Conservation (phyloP, 2,888 invertebrate species). For the Synanthedon formicaeformis region DNA sequence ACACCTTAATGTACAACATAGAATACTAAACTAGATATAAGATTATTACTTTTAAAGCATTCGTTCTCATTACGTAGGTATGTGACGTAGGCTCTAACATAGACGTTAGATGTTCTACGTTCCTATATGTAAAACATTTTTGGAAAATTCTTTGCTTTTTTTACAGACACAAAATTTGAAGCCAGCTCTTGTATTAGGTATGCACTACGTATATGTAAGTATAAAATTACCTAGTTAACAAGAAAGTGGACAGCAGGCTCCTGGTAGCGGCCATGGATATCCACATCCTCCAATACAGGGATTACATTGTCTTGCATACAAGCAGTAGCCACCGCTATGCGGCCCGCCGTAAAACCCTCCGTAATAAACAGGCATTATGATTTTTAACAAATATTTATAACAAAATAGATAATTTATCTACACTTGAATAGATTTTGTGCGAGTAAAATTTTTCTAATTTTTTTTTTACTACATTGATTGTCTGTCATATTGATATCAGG, state of each 20-base stretch:
- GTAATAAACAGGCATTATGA: conserved; percentile 45
- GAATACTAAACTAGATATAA: too few species aligned
- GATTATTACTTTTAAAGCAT: too few species aligned
- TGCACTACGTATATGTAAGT: not conserved
- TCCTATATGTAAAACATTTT: not conserved
- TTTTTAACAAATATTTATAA: not conserved
- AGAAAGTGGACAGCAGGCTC: conserved; percentile 27
- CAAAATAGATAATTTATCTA: not conserved
- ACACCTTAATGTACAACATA: too few species aligned
- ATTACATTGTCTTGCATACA: conserved; percentile 27
- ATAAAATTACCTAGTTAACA: conserved; percentile 9
- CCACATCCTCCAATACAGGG: conserved; percentile 33
- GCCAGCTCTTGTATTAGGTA: not conserved
- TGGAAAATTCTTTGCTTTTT: not conserved
- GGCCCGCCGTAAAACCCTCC: conserved; percentile 50
- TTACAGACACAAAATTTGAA: not conserved
- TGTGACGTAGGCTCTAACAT: not conserved
- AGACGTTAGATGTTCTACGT: not conserved
- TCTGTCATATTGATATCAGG: too few species aligned
- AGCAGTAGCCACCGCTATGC: conserved; percentile 44
- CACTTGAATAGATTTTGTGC: not conserved
- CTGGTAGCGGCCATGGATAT: conserved; percentile 22
- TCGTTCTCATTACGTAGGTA: too few species aligned
- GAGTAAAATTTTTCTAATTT: too few species aligned
- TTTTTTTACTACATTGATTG: too few species aligned